Conservation (phyloP, 2,113 vertebrate species). For the Phyllopteryx taeniolatus region DNA sequence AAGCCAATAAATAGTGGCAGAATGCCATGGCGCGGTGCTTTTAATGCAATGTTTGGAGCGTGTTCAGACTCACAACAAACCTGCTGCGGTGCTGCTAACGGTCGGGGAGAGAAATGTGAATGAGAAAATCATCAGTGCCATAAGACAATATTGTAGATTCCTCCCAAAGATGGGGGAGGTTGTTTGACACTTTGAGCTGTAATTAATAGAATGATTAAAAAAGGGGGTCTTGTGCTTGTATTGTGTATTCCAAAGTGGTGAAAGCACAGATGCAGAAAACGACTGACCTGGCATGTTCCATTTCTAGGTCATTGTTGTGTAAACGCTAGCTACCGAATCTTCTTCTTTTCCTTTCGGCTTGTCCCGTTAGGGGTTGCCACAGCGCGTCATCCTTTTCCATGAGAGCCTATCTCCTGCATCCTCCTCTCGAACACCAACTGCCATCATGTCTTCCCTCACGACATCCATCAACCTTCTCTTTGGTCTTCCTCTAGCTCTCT, state of each 20-base stretch:
- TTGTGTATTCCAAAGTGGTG: not conserved
- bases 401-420: no score
- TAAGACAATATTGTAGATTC: not conserved
- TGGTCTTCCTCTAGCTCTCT: no score
- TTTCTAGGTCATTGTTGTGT: not conserved
- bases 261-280: not conserved
- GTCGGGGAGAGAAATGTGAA: not conserved
- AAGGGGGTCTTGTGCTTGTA: not conserved
- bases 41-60: slow-evolving; percentile 8
- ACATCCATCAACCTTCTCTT: no score
- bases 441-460: no score
- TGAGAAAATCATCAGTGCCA: slow-evolving; percentile 22
- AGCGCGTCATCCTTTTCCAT: no score
- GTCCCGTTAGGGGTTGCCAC: no score
- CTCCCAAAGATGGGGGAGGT: not conserved
- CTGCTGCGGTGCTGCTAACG: slow-evolving; percentile 14
- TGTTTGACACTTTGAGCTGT: not conserved
- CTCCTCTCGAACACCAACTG: no score
- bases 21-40: not conserved
- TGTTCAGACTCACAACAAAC: slow-evolving; percentile 15
- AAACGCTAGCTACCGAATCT: no score
- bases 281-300: not conserved
- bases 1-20: slow-evolving; percentile 10
- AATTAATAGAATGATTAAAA: not conserved
- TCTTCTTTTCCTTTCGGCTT: no score